Percentiles rank a stretch among this genome's conserved stretches.
phyloP scores from a whole-genome alignment of 2,888 invertebrate species.

The Diarsia dahlii region DNA sequence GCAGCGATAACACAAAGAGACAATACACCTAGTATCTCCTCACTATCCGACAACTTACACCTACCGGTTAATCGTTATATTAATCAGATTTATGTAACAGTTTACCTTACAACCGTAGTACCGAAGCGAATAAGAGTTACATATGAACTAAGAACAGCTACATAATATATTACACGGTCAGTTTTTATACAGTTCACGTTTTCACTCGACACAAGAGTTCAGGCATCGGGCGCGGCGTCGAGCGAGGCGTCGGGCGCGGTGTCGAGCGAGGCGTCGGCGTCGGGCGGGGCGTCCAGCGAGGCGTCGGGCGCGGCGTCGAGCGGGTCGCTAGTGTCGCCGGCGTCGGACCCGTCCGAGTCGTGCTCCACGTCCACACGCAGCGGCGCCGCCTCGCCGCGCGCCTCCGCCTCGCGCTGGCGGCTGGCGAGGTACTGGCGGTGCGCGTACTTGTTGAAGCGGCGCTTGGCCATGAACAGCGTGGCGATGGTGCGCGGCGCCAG shows the following conservation, averaged over 20 bases:
- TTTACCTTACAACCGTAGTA: conserved; percentile 86
- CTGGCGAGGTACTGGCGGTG: conserved; percentile 87
- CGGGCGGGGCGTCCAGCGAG: conserved; percentile 17
- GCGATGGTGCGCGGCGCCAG: conserved; percentile 88
- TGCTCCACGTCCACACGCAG: conserved; percentile 49
- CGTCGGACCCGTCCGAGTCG: conserved; percentile 58
- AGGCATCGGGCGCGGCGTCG: conserved; percentile 41
- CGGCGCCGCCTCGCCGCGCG: conserved; percentile 54
- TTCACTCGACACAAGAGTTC: conserved; percentile 53
- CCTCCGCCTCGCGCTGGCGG: conserved; percentile 57
- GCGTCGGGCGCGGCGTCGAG: conserved; percentile 51
- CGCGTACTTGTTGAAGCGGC: conserved; percentile 90
- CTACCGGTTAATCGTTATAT: conserved; percentile 85
- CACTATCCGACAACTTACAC: conserved; percentile 84
- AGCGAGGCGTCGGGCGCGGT: neutral
- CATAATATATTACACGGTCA: conserved; percentile 71
- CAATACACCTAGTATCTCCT: conserved; percentile 78
- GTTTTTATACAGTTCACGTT: conserved; percentile 59
- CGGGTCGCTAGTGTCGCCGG: conserved; percentile 50
- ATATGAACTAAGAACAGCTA: conserved; percentile 80
- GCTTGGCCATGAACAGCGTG: conserved; percentile 90
- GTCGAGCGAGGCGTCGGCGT: conserved; percentile 31
- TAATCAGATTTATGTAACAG: conserved; percentile 89
- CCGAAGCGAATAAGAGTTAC: conserved; percentile 86
- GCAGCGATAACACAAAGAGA: conserved; percentile 75